Evolutionary conservation across 2,888 invertebrate genomes (phyloP).

Genomic region (Drymonia ruficornis): DNA sequence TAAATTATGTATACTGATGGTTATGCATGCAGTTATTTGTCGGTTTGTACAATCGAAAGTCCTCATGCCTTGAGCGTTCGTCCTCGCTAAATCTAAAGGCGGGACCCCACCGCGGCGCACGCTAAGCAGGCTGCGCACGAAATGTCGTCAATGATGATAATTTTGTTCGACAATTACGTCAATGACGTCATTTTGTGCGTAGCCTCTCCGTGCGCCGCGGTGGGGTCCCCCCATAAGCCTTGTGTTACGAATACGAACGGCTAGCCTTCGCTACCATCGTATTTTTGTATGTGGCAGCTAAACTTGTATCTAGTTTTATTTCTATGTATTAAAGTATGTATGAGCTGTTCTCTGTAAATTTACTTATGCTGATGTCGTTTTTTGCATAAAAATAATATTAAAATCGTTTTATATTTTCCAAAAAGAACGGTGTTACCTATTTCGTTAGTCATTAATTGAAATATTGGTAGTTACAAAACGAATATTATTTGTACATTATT

Average conservation of each 20-base stretch:
- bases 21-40: neutral
- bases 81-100: conserved; percentile 3
- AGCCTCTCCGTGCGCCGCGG: too few species aligned
- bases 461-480: too few species aligned
- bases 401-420: neutral
- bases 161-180: too few species aligned
- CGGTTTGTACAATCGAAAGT: neutral
- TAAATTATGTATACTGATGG: too few species aligned
- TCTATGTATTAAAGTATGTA: conserved; percentile 24
- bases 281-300: conserved; percentile 39
- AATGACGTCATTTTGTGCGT: too few species aligned
- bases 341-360: conserved; percentile 11
- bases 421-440: neutral
- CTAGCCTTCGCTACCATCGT: conserved; percentile 36
- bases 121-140: too few species aligned
- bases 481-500: neutral
- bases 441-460: neutral
- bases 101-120: too few species aligned
- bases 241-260: conserved; percentile 21
- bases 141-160: too few species aligned
- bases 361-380: conserved; percentile 8
- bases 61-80: neutral
- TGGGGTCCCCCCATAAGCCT: too few species aligned
- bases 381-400: conserved; percentile 3
- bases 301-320: conserved; percentile 34